Base-by-base conservation (phyloP, 2,113 vertebrate species). In the Athene noctua region DNA sequence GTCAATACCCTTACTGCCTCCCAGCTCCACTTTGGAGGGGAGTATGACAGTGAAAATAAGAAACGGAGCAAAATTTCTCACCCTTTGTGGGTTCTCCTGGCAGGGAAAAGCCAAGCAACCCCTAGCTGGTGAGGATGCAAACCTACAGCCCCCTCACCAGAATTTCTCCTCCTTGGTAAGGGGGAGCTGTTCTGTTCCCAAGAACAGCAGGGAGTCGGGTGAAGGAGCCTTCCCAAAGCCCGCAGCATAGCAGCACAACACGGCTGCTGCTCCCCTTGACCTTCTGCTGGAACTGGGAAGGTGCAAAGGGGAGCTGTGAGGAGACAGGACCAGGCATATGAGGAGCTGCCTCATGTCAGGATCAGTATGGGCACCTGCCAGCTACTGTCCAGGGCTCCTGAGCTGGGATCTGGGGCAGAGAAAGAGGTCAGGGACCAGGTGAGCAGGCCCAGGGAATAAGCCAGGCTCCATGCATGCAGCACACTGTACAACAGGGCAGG, bases 171-270 rank as follows among this genome's bases (percentile, higher is more conserved):
- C 38, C 36, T 63, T 36, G 42, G 27, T 3, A 6, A 80, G 42
- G 4, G 21, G 17, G 11, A 81, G 42, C 21, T 78, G 17, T 27
- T 65, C 44, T 63, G 6, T 14, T 30, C 11, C 13, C 9, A 22
- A 6, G 29, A 87, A 25, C 52, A 80, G 22, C 52, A 73, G 38
- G 21, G 15, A 72, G 20, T 14, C 0, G 3, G n/a, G 12, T 6
- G 14, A 73, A 85, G 65, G 36, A 85, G 29, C 21, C 38, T 51
- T 82, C 32, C n/a, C 51, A 73, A 78, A 63, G 46, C 10, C 62
- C 2, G 0, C 1, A 8, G 55, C 38, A 80, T 29, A 73, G 52
- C 42, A 68, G 21, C 8, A 16, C 1, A 2, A 3, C 26, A 25
- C 0, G 5, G 23, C n/a, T 92, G 38, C 57, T 62, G 62, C 57